Conservation (phyloP, 2,888 invertebrate genomes). For the Diachrysia chrysitis region DNA sequence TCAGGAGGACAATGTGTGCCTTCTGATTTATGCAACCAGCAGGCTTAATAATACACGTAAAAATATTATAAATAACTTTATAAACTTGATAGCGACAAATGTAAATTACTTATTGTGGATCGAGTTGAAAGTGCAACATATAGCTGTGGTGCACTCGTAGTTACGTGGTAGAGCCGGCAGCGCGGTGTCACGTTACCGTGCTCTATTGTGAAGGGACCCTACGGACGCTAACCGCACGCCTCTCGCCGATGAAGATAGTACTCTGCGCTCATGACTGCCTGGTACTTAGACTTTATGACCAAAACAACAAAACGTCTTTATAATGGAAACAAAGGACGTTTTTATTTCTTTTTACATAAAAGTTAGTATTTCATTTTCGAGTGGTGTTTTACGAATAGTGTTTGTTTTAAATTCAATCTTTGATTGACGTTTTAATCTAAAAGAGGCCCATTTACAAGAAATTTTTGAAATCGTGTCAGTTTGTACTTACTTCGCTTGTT, state of each 20-base stretch:
- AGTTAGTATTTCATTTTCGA: background rate
- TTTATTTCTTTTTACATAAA: background rate
- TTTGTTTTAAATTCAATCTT: background rate
- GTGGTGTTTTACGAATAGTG: background rate
- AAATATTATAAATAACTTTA: background rate
- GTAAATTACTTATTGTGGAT: conserved; percentile 11
- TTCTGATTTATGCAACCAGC: background rate
- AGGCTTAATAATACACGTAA: background rate
- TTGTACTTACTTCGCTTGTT: background rate
- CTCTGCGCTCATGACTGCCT: conserved; percentile 35
- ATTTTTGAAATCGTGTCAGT: no score
- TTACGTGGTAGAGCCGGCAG: conserved; percentile 28
- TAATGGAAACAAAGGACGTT: background rate
- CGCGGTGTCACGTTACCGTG: conserved; percentile 52
- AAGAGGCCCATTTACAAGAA: background rate
- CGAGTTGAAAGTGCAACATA: conserved; percentile 16
- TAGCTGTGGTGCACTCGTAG: conserved; percentile 25
- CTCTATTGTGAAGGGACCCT: conserved; percentile 46
- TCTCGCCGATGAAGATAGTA: conserved; percentile 34
- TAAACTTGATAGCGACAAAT: background rate
- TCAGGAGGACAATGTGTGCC: conserved; percentile 8
- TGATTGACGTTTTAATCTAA: background rate
- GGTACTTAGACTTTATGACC: conserved; percentile 13
- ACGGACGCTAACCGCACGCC: conserved; percentile 37
- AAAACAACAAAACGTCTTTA: conserved; percentile 11